Percentiles rank a stretch among this genome's conserved stretches.
These are phyloP conservation scores for Selenia dentaria DNA, from an alignment of 2,888 invertebrate species.

Conservation along the genomic window DNA sequence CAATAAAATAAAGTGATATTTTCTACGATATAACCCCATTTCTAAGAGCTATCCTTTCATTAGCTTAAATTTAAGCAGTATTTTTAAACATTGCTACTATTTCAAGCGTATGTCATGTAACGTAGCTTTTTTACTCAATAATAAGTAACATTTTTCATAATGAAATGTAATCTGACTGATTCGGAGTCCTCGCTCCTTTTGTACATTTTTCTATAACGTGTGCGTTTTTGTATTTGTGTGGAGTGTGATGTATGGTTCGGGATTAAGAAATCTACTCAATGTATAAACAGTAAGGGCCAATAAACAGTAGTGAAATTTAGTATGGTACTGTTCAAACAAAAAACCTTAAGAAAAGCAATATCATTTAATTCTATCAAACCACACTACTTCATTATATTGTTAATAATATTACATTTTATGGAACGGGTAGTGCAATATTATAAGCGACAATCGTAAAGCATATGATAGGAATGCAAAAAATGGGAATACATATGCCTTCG, in stretches of 20 bases:
- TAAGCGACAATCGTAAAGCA: too few relatives aligned
- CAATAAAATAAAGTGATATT: conserved; percentile 74
- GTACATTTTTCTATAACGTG: conserved; percentile 63
- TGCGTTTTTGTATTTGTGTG: conserved; percentile 51
- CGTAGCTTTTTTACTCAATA: conserved; percentile 80
- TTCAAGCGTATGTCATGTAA: conserved; percentile 52
- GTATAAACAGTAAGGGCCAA: conserved; percentile 5
- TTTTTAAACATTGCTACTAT: conserved; percentile 67
- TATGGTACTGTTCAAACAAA: too few relatives aligned
- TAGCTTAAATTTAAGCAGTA: conserved; percentile 65
- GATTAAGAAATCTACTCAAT: background rate
- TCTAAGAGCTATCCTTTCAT: conserved; percentile 55
- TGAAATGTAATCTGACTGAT: conserved; percentile 68
- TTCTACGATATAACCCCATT: conserved; percentile 67
- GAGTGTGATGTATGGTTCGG: conserved; percentile 36
- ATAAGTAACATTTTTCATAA: conserved; percentile 54
- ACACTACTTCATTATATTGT: too few relatives aligned
- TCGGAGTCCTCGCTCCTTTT: conserved; percentile 49
- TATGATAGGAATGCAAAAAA: too few relatives aligned
- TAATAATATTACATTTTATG: too few relatives aligned
- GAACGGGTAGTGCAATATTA: too few relatives aligned
- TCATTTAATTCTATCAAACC: too few relatives aligned
- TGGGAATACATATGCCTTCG: too few relatives aligned
- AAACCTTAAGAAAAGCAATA: too few relatives aligned
- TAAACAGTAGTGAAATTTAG: too few relatives aligned